Evolutionary conservation across 2,113 vertebrate genomes (phyloP).

Genomic region (Pongo abelii): DNA sequence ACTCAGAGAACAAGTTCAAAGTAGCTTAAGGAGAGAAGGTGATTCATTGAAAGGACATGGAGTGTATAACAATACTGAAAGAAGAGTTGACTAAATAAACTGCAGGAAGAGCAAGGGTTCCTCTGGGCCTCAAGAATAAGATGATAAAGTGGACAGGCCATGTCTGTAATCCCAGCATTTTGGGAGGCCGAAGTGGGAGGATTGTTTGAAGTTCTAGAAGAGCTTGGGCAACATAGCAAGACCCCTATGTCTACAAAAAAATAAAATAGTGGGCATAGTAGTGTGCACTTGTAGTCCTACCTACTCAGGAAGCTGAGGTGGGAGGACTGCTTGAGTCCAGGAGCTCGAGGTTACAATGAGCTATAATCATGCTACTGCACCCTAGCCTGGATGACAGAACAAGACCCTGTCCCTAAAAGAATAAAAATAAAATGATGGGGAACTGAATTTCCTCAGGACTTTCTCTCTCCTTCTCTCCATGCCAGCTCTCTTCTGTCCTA

Average conservation of each 20-base stretch:
- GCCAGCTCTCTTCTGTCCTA: neutral
- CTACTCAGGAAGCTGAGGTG: neutral
- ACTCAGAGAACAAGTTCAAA: neutral
- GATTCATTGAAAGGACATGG: neutral
- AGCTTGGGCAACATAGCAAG: too few relatives aligned
- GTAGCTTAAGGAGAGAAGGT: neutral
- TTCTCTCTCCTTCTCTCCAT: neutral
- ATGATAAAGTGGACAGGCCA: neutral
- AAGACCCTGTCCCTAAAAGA: neutral
- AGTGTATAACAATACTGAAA: neutral
- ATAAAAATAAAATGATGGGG: neutral
- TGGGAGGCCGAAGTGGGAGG: neutral
- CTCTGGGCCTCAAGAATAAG: neutral
- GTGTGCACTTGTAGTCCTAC: too few relatives aligned
- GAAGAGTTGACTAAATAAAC: neutral
- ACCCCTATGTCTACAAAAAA: too few relatives aligned
- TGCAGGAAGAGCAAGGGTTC: neutral
- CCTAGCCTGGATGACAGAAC: neutral
- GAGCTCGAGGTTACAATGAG: neutral
- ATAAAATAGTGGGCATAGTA: too few relatives aligned
- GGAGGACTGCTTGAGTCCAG: neutral
- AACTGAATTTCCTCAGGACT: neutral
- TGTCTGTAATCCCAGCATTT: neutral
- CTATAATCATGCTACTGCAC: neutral
- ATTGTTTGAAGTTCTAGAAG: neutral